Conservation (phyloP, 2,797 vertebrate species). For the Alauda arvensis region DNA sequence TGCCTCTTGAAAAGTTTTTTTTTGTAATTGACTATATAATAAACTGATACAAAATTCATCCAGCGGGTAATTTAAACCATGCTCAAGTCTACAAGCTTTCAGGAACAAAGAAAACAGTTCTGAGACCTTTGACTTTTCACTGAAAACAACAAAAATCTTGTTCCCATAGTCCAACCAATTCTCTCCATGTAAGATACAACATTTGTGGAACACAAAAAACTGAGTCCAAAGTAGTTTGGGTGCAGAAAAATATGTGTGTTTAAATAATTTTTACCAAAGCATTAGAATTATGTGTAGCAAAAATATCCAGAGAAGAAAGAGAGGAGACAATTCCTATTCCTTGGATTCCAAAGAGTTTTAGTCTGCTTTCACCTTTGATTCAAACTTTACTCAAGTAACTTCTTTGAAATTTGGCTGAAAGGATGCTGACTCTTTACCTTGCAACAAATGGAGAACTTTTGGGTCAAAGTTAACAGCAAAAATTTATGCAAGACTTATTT, state of each 20-base stretch:
- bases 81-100: not conserved
- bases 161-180: not conserved
- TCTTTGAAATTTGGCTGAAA: slow-evolving; percentile 44
- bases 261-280: not conserved
- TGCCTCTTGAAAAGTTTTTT: not conserved
- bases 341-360: not conserved
- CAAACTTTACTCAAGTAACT: slow-evolving; percentile 10
- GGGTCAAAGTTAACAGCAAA: slow-evolving; percentile 56
- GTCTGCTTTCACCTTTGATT: slow-evolving; percentile 8
- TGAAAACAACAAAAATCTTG: not conserved
- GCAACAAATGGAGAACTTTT: slow-evolving; percentile 37
- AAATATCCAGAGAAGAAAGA: not conserved
- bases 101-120: not conserved
- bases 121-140: not conserved
- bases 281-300: not conserved
- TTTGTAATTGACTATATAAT: not conserved
- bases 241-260: not conserved
- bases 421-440: not conserved
- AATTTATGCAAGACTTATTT: slow-evolving; percentile 59
- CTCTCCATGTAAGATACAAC: not conserved
- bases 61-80: not conserved
- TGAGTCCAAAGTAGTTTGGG: not conserved
- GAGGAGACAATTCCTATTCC: not conserved
- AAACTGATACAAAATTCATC: slow-evolving; percentile 10
- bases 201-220: not conserved